Conservation (phyloP, 2,888 invertebrate species). For the Sarcophaga subvicina region DNA sequence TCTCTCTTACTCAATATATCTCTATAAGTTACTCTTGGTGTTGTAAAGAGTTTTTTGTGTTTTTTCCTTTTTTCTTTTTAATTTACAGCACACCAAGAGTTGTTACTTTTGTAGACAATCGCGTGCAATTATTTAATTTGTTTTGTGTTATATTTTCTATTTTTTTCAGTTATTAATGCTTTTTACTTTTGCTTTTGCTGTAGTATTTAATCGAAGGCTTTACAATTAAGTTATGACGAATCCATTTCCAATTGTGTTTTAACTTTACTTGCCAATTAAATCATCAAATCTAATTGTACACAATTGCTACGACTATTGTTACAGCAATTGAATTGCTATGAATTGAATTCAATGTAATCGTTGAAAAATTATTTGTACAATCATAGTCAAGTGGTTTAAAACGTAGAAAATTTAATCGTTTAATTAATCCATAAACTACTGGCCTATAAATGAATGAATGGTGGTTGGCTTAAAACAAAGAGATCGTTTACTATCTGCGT, state of each 20-base stretch:
- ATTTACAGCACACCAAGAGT: slow-evolving; percentile 30
- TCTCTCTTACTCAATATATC: not conserved
- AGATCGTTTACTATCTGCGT: not conserved
- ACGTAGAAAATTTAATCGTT: slow-evolving; percentile 33
- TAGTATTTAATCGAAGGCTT: slow-evolving; percentile 56
- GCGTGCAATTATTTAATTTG: slow-evolving; percentile 71
- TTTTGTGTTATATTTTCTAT: slow-evolving; percentile 23
- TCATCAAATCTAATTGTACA: slow-evolving; percentile 54
- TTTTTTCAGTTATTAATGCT: slow-evolving; percentile 13
- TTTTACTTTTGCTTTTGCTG: slow-evolving; percentile 13
- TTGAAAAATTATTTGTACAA: slow-evolving; percentile 24
- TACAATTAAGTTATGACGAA: slow-evolving; percentile 56
- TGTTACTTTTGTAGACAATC: slow-evolving; percentile 61
- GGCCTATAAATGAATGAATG: slow-evolving; percentile 5
- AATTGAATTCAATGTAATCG: slow-evolving; percentile 11
- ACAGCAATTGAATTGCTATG: slow-evolving; percentile 18
- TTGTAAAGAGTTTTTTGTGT: not conserved
- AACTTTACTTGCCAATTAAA: slow-evolving; percentile 41
- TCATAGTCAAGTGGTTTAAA: slow-evolving; percentile 15
- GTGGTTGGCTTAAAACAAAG: not conserved
- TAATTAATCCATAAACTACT: slow-evolving; percentile 27
- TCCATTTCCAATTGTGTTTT: slow-evolving; percentile 55
- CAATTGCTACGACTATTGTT: slow-evolving; percentile 11
- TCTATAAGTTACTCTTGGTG: not conserved
- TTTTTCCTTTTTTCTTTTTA: slow-evolving; percentile 7